phyloP scores from a whole-genome alignment of 1,140 invertebrate species.

The Hirudo medicinalis region DNA sequence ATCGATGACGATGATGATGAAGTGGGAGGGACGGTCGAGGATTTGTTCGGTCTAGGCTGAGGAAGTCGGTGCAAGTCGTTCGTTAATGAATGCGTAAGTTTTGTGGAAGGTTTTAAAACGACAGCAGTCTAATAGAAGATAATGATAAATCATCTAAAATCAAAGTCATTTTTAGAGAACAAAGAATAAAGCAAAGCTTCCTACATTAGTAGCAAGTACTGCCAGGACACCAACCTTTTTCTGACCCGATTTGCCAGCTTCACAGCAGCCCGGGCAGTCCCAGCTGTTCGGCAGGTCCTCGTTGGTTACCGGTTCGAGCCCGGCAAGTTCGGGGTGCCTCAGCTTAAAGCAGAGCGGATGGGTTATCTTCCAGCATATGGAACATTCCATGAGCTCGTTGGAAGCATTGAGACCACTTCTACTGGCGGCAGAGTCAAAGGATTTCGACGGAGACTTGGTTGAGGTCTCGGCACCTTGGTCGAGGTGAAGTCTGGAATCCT shows the following conservation, averaged over 20 bases:
- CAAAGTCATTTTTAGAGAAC: background rate
- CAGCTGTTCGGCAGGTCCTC: constrained; percentile 94
- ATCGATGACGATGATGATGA: background rate
- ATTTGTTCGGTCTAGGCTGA: background rate
- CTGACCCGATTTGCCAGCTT: constrained; percentile 34
- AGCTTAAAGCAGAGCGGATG: constrained; percentile 60
- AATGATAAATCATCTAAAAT: too few species aligned
- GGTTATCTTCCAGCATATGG: constrained; percentile 80
- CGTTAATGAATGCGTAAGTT: background rate
- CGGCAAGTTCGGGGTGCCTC: constrained; percentile 33
- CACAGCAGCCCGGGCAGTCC: constrained; percentile 77
- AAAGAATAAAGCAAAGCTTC: background rate
- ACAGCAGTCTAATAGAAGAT: background rate
- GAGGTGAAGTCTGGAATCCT: too few species aligned
- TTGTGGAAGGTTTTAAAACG: background rate
- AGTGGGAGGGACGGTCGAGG: background rate
- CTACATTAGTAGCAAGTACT: too few species aligned
- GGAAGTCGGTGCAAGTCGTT: background rate
- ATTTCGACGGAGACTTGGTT: too few species aligned
- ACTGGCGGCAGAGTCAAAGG: too few species aligned
- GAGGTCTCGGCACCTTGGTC: too few species aligned
- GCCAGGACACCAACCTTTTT: constrained; percentile 26
- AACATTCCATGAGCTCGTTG: constrained; percentile 57
- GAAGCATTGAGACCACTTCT: too few species aligned
- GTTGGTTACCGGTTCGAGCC: constrained; percentile 56